Evolutionary conservation across 2,797 vertebrate genomes (phyloP).

Genomic region (Takifugu rubripes): DNA sequence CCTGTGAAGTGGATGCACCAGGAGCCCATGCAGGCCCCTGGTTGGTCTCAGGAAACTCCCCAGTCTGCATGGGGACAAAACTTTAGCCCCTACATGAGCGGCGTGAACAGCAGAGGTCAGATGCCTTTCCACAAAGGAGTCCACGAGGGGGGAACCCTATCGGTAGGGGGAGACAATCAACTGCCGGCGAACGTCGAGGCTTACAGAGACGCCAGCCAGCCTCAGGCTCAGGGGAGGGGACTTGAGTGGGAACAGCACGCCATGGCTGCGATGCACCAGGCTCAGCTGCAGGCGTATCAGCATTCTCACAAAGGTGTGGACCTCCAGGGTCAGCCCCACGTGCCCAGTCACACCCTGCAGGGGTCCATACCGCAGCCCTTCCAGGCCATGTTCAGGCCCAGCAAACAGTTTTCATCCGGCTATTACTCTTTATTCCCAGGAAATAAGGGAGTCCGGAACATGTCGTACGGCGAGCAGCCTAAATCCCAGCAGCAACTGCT

Average conservation of each 20-base stretch:
- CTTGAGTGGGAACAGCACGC: constrained; percentile 76
- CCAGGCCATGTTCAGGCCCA: constrained; percentile 84
- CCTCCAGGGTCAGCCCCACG: constrained; percentile 57
- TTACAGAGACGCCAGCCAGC: constrained; percentile 68
- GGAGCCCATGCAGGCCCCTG: constrained; percentile 75
- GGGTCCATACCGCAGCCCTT: constrained; percentile 83
- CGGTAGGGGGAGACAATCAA: constrained; percentile 77
- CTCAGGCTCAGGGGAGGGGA: constrained; percentile 58
- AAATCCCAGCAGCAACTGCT: constrained; percentile 63
- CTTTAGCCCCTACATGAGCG: constrained; percentile 77
- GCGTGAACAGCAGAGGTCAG: constrained; percentile 67
- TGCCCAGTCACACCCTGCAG: constrained; percentile 51
- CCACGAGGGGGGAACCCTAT: constrained; percentile 62
- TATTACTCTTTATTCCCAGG: constrained; percentile 82
- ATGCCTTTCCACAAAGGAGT: constrained; percentile 71
- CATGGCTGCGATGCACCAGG: constrained; percentile 66
- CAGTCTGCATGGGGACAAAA: constrained; percentile 78
- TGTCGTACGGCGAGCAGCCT: constrained; percentile 72
- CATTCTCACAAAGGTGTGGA: constrained; percentile 74
- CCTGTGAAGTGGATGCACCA: constrained; percentile 85
- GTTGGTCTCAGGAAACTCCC: constrained; percentile 77
- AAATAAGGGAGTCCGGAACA: constrained; percentile 75
- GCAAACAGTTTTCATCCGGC: constrained; percentile 77
- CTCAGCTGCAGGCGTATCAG: constrained; percentile 71
- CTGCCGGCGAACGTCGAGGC: constrained; percentile 56